Base-by-base conservation (phyloP, 1,140 invertebrate genomes). In the Trissolcus basalis region DNA sequence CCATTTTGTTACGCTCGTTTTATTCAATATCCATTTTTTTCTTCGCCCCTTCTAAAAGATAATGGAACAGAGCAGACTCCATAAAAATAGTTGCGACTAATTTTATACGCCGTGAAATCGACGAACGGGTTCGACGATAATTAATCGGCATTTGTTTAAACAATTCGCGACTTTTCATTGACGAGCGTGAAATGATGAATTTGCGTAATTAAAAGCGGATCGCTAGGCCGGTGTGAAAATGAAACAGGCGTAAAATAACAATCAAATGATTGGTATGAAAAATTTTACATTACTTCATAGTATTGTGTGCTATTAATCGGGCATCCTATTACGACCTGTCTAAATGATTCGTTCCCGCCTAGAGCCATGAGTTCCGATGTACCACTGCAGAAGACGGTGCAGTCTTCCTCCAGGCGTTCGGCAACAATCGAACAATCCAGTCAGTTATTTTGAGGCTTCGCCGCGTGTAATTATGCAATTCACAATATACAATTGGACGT, bases 331-430 rank as follows among this genome's bases (percentile, higher is more conserved):
- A 71, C 61, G 48, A 71, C 67, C 67, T 77, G 73, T 71, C 73
- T 71, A 71, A 77, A 77, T 58, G 67, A 77, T 72, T 77, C 63
- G 61, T 67, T 77, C 56, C 60, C 74, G 67, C 68, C 74, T 68
- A 72, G 15, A 72, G 74, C 61, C 53, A 77, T 77, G 67, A 47
- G 50, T 41, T 45, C 67, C 67, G 67, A 71, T 60, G 60, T 11
- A 58, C 56, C 81, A 59, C 58, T 44, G 70, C 55, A 69, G 79
- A 67, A 47, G 43, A 43, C 67, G 67, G 72, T 65, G 61, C 32
- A 74, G 53, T 77, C 80, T 72, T 78, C 36, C 60, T 80, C 64
- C 76, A 78, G 80, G 81, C 76, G 81, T 78, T 51, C 35, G 33
- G 13, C 60, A 14, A 70, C 60, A 67, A 56, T 67, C 61, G 58